A percentile compares a stretch with the other conserved stretches of the same genome.
Conservation (phyloP, 2,888 invertebrate genomes). For the Morpho deidamia region DNA sequence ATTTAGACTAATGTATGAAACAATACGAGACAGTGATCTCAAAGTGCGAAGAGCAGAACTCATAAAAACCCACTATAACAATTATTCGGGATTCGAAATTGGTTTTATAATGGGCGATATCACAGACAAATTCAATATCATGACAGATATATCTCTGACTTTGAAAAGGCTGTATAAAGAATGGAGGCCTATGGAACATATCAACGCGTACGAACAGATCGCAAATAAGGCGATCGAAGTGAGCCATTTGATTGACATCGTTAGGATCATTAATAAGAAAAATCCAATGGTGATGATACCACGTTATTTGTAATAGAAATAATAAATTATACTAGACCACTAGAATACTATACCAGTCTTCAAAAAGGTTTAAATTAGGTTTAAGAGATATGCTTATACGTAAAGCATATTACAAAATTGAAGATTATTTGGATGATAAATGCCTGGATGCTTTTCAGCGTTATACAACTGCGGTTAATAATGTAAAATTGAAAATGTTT, state of each 20-base stretch:
- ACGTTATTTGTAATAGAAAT: too few species aligned
- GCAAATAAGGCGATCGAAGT: conserved; percentile 55
- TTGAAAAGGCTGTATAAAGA: conserved; percentile 37
- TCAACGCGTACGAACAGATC: conserved; percentile 60
- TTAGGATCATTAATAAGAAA: conserved; percentile 30
- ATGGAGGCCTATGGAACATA: conserved; percentile 63
- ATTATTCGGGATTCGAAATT: conserved; percentile 45
- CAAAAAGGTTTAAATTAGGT: too few species aligned
- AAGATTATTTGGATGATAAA: too few species aligned
- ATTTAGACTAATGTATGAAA: conserved; percentile 59
- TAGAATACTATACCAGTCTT: too few species aligned
- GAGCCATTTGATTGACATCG: conserved; percentile 44
- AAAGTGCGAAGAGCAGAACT: conserved; percentile 51
- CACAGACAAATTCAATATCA: conserved; percentile 44
- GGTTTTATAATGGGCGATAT: conserved; percentile 52
- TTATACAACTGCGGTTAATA: too few species aligned
- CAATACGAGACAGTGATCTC: conserved; percentile 49
- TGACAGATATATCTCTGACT: conserved; percentile 44
- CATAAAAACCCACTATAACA: conserved; percentile 41
- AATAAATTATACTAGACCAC: too few species aligned
- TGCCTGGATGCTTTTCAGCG: too few species aligned
- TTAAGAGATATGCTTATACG: too few species aligned
- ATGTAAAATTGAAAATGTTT: too few species aligned
- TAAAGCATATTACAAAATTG: too few species aligned
- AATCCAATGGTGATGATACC: neutral